Evolutionary conservation across 2,113 vertebrate genomes (phyloP).

Genomic region (Cichladusa arquata): DNA sequence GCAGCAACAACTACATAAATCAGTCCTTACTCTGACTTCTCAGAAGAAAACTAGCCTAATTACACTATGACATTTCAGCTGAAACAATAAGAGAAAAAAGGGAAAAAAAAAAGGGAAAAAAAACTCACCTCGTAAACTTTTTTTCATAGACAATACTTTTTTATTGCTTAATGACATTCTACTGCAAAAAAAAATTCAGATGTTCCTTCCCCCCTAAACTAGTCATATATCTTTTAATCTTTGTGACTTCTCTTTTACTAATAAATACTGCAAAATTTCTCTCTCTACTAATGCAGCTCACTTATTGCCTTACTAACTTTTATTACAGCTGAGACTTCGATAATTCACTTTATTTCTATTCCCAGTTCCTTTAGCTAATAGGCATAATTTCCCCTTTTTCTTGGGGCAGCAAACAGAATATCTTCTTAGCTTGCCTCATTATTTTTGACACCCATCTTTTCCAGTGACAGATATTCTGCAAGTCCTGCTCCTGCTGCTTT

Average conservation of each 20-base stretch:
- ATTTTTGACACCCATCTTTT: constrained; percentile 36
- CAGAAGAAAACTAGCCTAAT: background rate
- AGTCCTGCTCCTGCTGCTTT: background rate
- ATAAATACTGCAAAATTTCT: background rate
- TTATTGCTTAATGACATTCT: background rate
- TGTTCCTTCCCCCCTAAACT: background rate
- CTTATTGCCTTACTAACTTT: background rate
- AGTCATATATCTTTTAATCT: background rate
- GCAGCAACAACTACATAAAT: background rate
- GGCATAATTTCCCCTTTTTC: background rate
- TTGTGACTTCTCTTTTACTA: background rate
- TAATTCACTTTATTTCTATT: constrained; percentile 1
- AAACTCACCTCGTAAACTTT: background rate
- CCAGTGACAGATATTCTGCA: background rate
- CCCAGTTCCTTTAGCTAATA: background rate
- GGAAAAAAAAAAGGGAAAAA: background rate
- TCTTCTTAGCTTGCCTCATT: constrained; percentile 1
- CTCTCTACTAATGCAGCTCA: background rate
- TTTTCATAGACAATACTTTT: background rate
- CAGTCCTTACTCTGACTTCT: background rate
- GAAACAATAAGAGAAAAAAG: background rate
- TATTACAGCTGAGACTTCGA: background rate
- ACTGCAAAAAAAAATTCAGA: background rate
- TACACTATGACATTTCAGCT: background rate
- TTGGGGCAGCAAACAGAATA: background rate